Evolutionary conservation across 2,113 vertebrate species (phyloP), one percentile per base, ranked within the genome.

Genomic region (Sceloporus undulatus): DNA sequence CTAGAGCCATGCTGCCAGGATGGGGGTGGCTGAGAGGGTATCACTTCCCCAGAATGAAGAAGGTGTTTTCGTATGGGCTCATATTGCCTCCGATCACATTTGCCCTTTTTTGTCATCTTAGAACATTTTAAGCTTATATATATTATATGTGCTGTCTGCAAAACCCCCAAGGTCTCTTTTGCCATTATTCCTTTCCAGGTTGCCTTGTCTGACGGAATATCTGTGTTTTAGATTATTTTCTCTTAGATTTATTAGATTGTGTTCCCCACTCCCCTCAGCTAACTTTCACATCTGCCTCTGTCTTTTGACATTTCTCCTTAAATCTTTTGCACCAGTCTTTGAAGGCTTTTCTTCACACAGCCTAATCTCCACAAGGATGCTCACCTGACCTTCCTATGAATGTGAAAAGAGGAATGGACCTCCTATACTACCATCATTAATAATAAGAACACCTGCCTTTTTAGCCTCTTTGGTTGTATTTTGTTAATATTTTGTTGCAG

Each of bases 141-240:
- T 92, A 87, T 87, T 83, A 83, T 82, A 94, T 89, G 66, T 93
- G 89, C 77, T 91, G 87, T 88, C 91, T 90, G 27, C 79, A 85
- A 92, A 91, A 88, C 29, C 83, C 78, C 66, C 89, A 93, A 92
- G 89, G 91, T 92, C 91, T 91, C 90, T 88, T 93, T 86, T 89
- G 79, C 88, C 89, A 84, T 92, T 92, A 93, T 74, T 94, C 85
- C 91, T 95, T 94, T 95, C 89, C 91, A 93, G 88, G 92, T 94
- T 93, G 76, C 87, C 91, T 92, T 94, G 83, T 93, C 91, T 93
- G 80, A 85, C 79, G 91, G 88, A 93, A 90, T 91, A 95, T 93
- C 88, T 84, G 42, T 90, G 86, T 59, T 94, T 94, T 87, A 89
- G 87, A 93, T 93, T 95, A 93, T 91, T 93, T 93, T 75, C 19